Evolutionary conservation across 2,797 vertebrate species (phyloP).

Genomic region (Peromyscus melanophrys): DNA sequence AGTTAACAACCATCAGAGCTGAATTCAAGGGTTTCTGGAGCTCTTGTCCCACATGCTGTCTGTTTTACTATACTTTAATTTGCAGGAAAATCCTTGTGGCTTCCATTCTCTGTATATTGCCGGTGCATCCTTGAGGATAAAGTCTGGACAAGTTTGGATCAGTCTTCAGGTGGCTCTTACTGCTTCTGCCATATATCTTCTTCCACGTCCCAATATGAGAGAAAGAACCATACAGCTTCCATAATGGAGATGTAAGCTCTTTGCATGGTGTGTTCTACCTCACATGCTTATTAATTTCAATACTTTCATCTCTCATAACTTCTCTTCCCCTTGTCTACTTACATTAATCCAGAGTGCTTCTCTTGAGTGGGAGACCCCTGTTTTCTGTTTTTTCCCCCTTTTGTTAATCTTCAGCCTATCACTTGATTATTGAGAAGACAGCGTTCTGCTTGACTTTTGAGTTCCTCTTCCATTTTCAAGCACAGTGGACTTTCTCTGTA

Average conservation of each 20-base stretch:
- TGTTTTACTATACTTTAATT: background rate
- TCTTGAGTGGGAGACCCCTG: background rate
- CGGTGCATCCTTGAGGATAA: background rate
- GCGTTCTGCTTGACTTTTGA: background rate
- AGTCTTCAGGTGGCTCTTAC: background rate
- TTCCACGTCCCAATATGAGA: background rate
- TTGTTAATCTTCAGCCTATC: background rate
- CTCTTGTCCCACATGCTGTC: background rate
- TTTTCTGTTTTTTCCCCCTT: background rate
- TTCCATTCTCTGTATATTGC: background rate
- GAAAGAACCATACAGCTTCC: background rate
- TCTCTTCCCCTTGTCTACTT: background rate
- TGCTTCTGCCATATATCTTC: background rate
- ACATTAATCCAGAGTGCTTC: background rate
- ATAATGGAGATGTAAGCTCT: background rate
- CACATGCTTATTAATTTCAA: background rate
- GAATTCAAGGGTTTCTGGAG: background rate
- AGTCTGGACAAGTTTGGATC: background rate
- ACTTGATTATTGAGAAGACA: background rate
- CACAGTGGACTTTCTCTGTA: background rate
- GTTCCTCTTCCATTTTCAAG: background rate
- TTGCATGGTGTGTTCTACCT: background rate
- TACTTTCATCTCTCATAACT: background rate
- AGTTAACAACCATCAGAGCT: background rate
- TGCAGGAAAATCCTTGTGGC: fast-evolving